A percentile compares a stretch with the other conserved stretches of the same genome.
Evolutionary conservation across 2,888 invertebrate species (phyloP).

Genomic region (Resseliella maxima): DNA sequence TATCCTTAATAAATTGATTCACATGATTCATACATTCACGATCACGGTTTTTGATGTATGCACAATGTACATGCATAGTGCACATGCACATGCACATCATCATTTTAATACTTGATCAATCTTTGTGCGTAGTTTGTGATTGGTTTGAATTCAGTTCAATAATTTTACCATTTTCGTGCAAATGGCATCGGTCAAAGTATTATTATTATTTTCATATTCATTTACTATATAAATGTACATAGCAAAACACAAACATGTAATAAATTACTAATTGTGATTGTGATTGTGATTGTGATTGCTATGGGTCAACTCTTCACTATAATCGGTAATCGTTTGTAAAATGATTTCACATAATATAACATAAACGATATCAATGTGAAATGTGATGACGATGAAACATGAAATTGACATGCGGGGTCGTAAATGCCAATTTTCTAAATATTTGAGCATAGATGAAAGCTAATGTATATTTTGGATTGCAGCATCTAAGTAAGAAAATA

Average conservation of each 20-base stretch:
- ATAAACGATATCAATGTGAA: background rate
- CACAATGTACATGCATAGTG: background rate
- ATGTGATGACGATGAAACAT: background rate
- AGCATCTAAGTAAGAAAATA: no score
- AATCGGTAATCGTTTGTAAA: background rate
- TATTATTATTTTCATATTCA: conserved; percentile 22
- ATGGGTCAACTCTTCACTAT: background rate
- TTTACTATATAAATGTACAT: background rate
- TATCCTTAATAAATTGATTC: no score
- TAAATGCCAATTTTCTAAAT: no score
- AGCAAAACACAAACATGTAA: background rate
- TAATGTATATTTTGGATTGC: no score
- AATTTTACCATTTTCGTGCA: background rate
- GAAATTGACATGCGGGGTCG: background rate
- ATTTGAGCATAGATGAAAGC: no score
- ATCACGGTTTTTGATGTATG: background rate
- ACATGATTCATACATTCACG: no score
- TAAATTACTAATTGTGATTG: background rate
- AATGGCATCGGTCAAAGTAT: background rate
- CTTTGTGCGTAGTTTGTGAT: conserved; percentile 25
- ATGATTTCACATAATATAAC: background rate
- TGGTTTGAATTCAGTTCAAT: background rate
- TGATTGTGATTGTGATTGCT: conserved; percentile 34
- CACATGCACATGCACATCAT: background rate
- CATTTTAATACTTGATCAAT: background rate